Evolutionary conservation across 2,888 invertebrate genomes (phyloP), one percentile per base, ranked within the genome.

Genomic region (Drosophila neotestacea): DNA sequence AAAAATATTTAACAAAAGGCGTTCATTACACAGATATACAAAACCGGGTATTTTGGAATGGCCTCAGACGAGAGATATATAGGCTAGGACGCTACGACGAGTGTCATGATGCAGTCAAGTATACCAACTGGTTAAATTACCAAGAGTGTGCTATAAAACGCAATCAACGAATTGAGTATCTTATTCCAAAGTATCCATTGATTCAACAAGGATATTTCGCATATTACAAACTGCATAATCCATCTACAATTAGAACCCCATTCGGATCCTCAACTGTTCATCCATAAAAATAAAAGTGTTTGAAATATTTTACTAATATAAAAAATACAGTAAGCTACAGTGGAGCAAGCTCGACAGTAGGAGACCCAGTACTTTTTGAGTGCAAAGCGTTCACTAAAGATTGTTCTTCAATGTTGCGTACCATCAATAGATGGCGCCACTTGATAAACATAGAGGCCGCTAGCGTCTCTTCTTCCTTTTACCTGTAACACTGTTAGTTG

Each of bases 81-180:
- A 7, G 11, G 0, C 5, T 16, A 4, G 58, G 70, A n/a, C 47
- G 9, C 0, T 59, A 42, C 4, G 36, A 71, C 2, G 36, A 63
- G 22, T 69, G 54, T 5, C 70, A 69, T 22, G 3, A 32, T 4
- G 22, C 42, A 4, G 10, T 38, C 4, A 11, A 4, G 7, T 52
- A 52, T 27, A 28, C 28, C 0, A 7, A 22, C 1, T 71, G 42
- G 48, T 10, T 4, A 1, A 7, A 36, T 0, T 69, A 44, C 27
- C 16, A 22, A 3, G 22, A 63, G 16, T 71, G 70, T 6, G 30
- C 54, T 11, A 4, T 69, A 6, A 39, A n/a, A 5, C 62, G 54
- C 11, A 32, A 70, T 13, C 46, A 44, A 22, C 42, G 61, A 6
- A 16, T 73, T 34, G 72, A 73, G 13, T 70, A 70, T 34, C 28